Evolutionary conservation across 2,113 vertebrate genomes (phyloP).

Genomic region (Podarcis raffonei): DNA sequence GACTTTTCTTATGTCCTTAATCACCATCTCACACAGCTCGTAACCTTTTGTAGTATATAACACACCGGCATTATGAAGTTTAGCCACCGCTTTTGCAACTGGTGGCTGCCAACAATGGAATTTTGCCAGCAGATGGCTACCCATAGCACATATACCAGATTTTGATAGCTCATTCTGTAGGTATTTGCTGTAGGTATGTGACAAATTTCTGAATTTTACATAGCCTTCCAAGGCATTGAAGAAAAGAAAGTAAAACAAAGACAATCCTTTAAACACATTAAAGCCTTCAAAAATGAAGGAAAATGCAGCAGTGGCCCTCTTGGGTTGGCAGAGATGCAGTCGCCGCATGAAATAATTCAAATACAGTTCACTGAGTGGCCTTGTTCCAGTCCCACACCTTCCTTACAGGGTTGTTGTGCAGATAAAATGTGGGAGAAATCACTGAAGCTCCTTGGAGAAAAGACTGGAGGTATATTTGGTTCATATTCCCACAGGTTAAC

Average conservation of each 20-base stretch:
- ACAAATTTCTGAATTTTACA: not conserved
- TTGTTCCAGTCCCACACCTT: not conserved
- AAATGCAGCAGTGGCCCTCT: too few relatives aligned
- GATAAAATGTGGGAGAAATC: not conserved
- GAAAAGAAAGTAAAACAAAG: too few relatives aligned
- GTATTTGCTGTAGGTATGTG: not conserved
- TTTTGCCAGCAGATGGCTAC: not conserved
- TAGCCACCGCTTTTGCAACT: not conserved
- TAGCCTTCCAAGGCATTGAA: too few relatives aligned
- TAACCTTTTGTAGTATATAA: not conserved
- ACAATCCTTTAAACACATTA: too few relatives aligned
- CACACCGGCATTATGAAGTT: not conserved
- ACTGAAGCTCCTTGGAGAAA: not conserved
- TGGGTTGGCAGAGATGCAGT: not conserved
- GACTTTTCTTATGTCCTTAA: not conserved
- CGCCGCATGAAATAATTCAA: not conserved
- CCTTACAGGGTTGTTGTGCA: not conserved
- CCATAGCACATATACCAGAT: not conserved
- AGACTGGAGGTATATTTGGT: not conserved
- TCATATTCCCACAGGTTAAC: not conserved
- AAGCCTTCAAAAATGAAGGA: too few relatives aligned
- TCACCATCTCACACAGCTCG: not conserved
- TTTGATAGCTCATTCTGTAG: not conserved
- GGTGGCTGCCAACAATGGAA: not conserved
- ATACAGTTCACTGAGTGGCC: not conserved